Percentiles rank a stretch among this genome's conserved stretches.
These are phyloP conservation scores for Psittacula derbiana DNA, from an alignment of 2,797 vertebrate species.

Conservation along the genomic window DNA sequence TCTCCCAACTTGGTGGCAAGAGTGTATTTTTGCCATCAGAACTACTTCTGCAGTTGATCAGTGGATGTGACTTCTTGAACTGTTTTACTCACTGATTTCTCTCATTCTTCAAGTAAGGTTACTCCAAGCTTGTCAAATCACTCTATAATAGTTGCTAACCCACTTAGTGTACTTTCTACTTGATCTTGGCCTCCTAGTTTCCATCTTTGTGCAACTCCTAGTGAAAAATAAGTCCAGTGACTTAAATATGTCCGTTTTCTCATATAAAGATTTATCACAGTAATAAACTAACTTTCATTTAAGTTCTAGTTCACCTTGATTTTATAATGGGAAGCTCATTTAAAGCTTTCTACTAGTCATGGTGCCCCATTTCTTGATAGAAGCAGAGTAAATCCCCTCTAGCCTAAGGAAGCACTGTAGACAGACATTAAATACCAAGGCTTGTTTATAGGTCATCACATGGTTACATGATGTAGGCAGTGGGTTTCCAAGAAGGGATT, in stretches of 20 bases:
- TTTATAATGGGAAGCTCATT: constrained; percentile 23
- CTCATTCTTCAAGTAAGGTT: neutral
- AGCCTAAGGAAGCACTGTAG: neutral
- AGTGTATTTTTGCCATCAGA: neutral
- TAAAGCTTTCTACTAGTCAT: neutral
- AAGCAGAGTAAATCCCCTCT: neutral
- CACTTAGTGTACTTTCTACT: neutral
- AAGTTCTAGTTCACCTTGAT: neutral
- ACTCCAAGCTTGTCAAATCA: neutral
- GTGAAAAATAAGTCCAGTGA: neutral
- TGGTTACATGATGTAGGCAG: neutral
- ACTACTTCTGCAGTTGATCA: neutral
- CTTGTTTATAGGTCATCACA: neutral
- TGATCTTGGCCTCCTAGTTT: neutral
- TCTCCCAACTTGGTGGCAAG: neutral
- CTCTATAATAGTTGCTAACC: neutral
- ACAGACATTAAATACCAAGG: neutral
- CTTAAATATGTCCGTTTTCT: neutral
- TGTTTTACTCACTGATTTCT: neutral
- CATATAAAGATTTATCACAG: constrained; percentile 1
- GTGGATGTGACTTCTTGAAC: neutral
- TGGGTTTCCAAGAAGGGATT: neutral
- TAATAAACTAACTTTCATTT: constrained; percentile 26
- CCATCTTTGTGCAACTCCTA: neutral
- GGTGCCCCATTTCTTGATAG: neutral